Evolutionary conservation across 2,113 vertebrate genomes (phyloP).

Genomic region (Hydropotes inermis): DNA sequence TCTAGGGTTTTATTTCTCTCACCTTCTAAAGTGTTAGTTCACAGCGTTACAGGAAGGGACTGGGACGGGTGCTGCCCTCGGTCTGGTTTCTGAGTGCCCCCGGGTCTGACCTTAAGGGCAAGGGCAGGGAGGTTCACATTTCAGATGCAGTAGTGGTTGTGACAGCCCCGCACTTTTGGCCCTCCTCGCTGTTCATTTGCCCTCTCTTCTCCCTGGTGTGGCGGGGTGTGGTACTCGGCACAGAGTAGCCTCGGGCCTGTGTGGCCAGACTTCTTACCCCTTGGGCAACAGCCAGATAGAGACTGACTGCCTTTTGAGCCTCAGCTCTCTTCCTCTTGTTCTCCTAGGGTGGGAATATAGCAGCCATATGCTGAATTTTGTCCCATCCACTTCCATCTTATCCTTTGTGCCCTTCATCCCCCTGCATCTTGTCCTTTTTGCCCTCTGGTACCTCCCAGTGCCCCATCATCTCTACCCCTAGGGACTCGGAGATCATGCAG

Average conservation of each 20-base stretch:
- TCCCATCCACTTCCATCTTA: constrained; percentile 62
- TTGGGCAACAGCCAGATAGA: constrained; percentile 57
- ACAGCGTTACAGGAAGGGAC: constrained; percentile 48
- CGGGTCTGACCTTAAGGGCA: constrained; percentile 61
- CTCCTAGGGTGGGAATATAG: constrained; percentile 64
- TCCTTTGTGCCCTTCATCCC: constrained; percentile 64
- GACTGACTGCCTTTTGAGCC: constrained; percentile 59
- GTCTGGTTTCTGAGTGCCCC: constrained; percentile 46
- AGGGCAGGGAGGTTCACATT: constrained; percentile 56
- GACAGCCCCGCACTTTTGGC: constrained; percentile 40
- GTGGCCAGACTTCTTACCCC: constrained; percentile 65
- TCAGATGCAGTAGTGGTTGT: constrained; percentile 31
- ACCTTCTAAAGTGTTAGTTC: constrained; percentile 29
- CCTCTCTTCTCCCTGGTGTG: constrained; percentile 8
- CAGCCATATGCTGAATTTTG: constrained; percentile 65
- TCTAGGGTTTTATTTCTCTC: constrained; percentile 54
- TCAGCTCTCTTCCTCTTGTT: constrained; percentile 62
- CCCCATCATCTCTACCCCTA: constrained; percentile 78
- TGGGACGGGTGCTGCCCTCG: neutral
- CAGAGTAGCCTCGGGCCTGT: constrained; percentile 52
- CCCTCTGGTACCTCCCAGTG: constrained; percentile 66
- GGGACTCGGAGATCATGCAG: constrained; percentile 97
- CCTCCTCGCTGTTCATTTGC: constrained; percentile 44
- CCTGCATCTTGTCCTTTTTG: constrained; percentile 58
- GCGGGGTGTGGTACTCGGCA: constrained; percentile 59